These are phyloP conservation scores for Scleropages formosus DNA, from an alignment of 2,797 vertebrate genomes.

Conservation along the genomic window DNA sequence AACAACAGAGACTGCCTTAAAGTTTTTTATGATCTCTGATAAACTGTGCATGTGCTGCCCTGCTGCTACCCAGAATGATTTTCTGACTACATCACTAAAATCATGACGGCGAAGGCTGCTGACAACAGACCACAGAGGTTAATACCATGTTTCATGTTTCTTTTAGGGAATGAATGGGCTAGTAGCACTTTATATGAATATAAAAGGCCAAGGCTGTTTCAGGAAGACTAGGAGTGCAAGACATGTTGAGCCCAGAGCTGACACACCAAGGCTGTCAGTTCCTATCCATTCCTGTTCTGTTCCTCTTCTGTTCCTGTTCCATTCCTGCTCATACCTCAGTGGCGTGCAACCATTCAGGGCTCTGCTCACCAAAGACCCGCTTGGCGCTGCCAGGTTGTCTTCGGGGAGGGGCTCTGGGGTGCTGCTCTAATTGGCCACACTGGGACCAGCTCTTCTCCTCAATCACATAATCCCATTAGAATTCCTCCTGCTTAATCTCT, in stretches of 20 bases:
- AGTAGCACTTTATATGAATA: neutral
- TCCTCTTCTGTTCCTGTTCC: neutral
- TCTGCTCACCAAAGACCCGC: neutral
- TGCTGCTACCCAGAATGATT: neutral
- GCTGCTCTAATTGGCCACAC: constrained; percentile 62
- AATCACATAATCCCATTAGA: constrained; percentile 75
- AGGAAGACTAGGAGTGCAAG: neutral
- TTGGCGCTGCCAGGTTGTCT: constrained; percentile 25
- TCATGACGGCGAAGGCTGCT: neutral
- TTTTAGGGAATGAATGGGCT: too few species aligned
- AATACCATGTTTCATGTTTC: too few species aligned
- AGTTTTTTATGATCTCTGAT: too few species aligned
- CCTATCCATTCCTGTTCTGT: neutral
- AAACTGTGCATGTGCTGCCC: too few species aligned
- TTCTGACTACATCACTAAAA: neutral
- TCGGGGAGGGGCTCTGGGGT: constrained; percentile 46
- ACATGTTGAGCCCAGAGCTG: neutral
- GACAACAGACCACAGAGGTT: too few species aligned
- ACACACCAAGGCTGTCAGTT: too few species aligned
- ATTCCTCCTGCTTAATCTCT: constrained; percentile 66
- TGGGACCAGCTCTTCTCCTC: constrained; percentile 66
- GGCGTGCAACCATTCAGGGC: too few species aligned
- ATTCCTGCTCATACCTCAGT: neutral
- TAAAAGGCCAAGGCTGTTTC: neutral
- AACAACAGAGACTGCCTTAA: too few species aligned